A percentile compares a stretch with the other conserved stretches of the same genome.
Evolutionary conservation across 2,888 invertebrate species (phyloP).

Genomic region (Myathropa florea): DNA sequence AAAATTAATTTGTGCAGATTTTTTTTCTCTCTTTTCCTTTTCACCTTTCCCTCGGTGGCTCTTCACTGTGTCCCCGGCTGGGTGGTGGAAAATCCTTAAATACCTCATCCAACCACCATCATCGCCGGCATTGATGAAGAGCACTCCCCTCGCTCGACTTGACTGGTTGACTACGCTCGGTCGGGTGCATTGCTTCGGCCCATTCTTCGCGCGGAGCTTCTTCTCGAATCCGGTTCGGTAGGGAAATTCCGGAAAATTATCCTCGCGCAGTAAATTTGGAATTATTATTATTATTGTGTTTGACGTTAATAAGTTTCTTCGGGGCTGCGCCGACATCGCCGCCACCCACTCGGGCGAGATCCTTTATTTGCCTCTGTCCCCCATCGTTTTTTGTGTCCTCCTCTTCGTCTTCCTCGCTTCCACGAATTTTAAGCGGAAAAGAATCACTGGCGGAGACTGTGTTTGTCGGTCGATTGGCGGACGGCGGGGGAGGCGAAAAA

Average conservation of each 20-base stretch:
- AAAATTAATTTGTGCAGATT: slow-evolving; percentile 71
- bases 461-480: not conserved
- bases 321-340: not conserved
- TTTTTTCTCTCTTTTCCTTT: slow-evolving; percentile 36
- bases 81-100: slow-evolving; percentile 46
- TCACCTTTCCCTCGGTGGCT: not conserved
- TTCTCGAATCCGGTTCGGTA: slow-evolving; percentile 23
- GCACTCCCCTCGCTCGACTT: slow-evolving; percentile 26
- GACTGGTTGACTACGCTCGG: slow-evolving; percentile 25
- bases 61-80: too few relatives aligned
- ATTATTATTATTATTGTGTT: slow-evolving; percentile 71
- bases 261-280: slow-evolving; percentile 67
- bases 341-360: slow-evolving; percentile 13
- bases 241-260: slow-evolving; percentile 69
- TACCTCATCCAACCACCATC: slow-evolving; percentile 64
- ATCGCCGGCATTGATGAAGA: slow-evolving; percentile 54
- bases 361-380: too few relatives aligned
- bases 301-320: slow-evolving; percentile 70
- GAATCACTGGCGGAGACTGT: slow-evolving; percentile 42
- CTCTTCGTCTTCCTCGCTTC: slow-evolving; percentile 10
- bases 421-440: slow-evolving; percentile 54
- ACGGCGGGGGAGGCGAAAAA: slow-evolving; percentile 27
- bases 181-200: slow-evolving; percentile 11
- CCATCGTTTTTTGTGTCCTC: slow-evolving; percentile 10
- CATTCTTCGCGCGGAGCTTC: not conserved